A percentile compares a stretch with the other conserved stretches of the same genome.
Conservation (phyloP, 2,888 invertebrate genomes). For the Oegoconia quadripuncta region DNA sequence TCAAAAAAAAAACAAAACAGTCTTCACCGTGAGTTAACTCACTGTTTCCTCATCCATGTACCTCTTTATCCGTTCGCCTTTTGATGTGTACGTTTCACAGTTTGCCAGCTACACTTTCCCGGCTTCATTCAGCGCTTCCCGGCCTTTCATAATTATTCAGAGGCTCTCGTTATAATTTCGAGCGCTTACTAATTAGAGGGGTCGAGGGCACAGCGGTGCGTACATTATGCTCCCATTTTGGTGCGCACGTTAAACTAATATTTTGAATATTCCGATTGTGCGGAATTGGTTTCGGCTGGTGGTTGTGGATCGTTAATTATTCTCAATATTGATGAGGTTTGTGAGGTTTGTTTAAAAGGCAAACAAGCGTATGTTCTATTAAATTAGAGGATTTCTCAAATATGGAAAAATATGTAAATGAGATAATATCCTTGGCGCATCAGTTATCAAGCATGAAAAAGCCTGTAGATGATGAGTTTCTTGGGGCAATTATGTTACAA, state of each 20-base stretch:
- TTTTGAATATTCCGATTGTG: slow-evolving; percentile 16
- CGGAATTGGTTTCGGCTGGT: background rate
- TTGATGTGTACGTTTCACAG: slow-evolving; percentile 35
- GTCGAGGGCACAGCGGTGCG: slow-evolving; percentile 18
- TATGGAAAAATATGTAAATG: too few species aligned
- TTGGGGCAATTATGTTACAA: too few species aligned
- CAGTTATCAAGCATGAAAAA: too few species aligned
- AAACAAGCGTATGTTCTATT: background rate
- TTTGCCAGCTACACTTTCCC: slow-evolving; percentile 29
- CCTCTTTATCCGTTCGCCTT: slow-evolving; percentile 25
- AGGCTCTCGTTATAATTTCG: slow-evolving; percentile 39
- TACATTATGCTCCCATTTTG: slow-evolving; percentile 26
- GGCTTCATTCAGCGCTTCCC: slow-evolving; percentile 22
- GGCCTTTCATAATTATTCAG: slow-evolving; percentile 51
- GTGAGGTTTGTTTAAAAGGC: slow-evolving; percentile 2
- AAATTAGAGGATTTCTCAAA: too few species aligned
- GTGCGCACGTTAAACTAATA: slow-evolving; percentile 19
- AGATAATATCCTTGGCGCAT: too few species aligned
- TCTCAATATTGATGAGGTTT: slow-evolving; percentile 4
- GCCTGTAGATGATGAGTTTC: too few species aligned
- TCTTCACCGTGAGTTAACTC: background rate
- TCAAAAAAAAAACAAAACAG: background rate
- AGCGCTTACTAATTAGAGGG: slow-evolving; percentile 33
- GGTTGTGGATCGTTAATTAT: slow-evolving; percentile 11
- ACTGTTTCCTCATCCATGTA: background rate